phyloP scores from a whole-genome alignment of 2,113 vertebrate species.

The Microtus montanus region DNA sequence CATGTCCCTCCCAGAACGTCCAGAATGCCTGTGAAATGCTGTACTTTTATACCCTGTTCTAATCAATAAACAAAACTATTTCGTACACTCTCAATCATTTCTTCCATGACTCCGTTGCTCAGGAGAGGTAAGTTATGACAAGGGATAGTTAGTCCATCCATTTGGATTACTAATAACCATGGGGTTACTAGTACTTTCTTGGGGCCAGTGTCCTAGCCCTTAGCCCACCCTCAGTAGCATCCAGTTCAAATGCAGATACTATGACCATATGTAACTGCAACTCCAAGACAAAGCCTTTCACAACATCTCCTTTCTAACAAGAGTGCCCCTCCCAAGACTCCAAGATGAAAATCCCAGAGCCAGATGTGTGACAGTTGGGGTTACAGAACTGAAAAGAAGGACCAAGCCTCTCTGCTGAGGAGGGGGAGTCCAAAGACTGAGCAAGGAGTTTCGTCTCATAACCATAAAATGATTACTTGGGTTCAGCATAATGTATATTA shows the following conservation, averaged over 20 bases:
- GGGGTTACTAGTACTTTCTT: background rate
- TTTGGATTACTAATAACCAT: background rate
- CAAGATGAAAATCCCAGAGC: background rate
- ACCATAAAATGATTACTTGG: background rate
- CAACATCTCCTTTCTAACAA: background rate
- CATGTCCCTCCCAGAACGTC: constrained; percentile 69
- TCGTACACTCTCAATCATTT: constrained; percentile 66
- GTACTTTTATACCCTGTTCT: constrained; percentile 81
- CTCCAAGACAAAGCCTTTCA: background rate
- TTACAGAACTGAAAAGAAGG: background rate
- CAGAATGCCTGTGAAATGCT: constrained; percentile 69
- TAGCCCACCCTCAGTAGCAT: background rate
- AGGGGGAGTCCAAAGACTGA: background rate
- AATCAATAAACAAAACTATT: constrained; percentile 79
- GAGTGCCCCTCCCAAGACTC: background rate
- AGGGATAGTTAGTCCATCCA: background rate
- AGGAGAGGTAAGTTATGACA: background rate
- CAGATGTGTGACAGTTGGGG: rapidly evolving
- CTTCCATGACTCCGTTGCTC: background rate
- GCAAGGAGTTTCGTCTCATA: background rate
- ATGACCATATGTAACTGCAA: background rate
- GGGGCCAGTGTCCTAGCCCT: background rate
- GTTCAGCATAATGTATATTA: background rate
- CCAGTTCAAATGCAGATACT: background rate
- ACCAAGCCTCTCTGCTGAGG: background rate